phyloP scores from a whole-genome alignment of 2,888 invertebrate genomes.

The Acanthosepion esculentum region DNA sequence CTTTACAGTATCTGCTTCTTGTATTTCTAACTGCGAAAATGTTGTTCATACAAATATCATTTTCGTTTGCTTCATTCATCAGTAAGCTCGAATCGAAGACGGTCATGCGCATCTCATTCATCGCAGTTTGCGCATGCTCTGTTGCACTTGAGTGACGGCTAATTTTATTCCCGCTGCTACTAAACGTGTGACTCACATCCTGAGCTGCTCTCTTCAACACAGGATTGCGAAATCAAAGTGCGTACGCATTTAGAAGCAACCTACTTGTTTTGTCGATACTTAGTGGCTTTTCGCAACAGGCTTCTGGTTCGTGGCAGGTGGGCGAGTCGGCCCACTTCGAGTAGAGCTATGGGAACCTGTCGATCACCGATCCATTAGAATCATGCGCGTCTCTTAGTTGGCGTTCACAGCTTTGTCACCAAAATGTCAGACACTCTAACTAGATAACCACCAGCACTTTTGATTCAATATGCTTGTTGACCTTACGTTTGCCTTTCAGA shows the following conservation, averaged over 20 bases:
- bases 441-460: neutral
- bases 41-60: neutral
- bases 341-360: neutral
- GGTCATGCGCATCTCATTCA: neutral
- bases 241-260: neutral
- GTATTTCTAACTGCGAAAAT: neutral
- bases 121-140: neutral
- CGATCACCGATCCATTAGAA: neutral
- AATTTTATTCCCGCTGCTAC: neutral
- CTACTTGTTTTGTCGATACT: neutral
- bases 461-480: neutral
- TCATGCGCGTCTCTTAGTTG: neutral
- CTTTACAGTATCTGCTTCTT: too few species aligned
- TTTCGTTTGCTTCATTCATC: neutral
- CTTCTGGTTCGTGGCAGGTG: neutral
- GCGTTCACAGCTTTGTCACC: neutral
- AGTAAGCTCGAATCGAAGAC: neutral
- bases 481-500: neutral
- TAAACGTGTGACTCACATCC: neutral
- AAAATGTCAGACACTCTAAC: neutral
- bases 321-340: neutral
- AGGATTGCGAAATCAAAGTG: neutral
- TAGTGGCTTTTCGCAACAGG: neutral
- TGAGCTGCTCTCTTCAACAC: neutral
- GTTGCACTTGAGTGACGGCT: neutral